Evolutionary conservation across 2,797 vertebrate species (phyloP).

Genomic region (Cyprinella venusta): DNA sequence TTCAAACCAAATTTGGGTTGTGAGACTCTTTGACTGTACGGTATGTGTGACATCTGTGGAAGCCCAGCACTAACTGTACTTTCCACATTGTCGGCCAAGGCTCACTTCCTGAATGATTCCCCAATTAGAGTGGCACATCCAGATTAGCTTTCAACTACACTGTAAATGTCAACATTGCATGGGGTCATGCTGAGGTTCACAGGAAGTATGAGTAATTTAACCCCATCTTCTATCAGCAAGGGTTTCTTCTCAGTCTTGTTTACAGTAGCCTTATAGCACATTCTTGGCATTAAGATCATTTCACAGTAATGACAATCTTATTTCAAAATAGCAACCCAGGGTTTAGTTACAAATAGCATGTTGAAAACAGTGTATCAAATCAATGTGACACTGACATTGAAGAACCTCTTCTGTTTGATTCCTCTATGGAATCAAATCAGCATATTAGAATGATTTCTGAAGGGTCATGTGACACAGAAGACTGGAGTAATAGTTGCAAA

Average conservation of each 20-base stretch:
- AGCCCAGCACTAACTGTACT: background rate
- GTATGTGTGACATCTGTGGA: conserved; percentile 44
- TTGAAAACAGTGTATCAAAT: background rate
- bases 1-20: background rate
- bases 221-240: conserved; percentile 13
- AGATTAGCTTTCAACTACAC: conserved; percentile 63
- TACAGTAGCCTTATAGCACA: background rate
- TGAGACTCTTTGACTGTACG: background rate
- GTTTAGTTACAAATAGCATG: background rate
- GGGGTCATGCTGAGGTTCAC: conserved; percentile 41
- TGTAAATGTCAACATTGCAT: conserved; percentile 58
- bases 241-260: conserved; percentile 6
- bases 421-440: background rate
- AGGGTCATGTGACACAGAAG: background rate
- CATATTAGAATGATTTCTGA: background rate
- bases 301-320: conserved; percentile 12
- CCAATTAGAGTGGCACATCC: conserved; percentile 57
- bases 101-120: conserved; percentile 62
- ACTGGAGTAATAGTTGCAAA: background rate
- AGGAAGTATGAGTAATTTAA: conserved; percentile 30
- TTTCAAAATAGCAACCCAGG: background rate
- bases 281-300: conserved; percentile 8
- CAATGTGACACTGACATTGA: background rate
- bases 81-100: conserved; percentile 40
- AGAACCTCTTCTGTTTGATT: background rate